Conservation (phyloP, 64 coral and sea anemone genomes). For the Porites lutea region DNA sequence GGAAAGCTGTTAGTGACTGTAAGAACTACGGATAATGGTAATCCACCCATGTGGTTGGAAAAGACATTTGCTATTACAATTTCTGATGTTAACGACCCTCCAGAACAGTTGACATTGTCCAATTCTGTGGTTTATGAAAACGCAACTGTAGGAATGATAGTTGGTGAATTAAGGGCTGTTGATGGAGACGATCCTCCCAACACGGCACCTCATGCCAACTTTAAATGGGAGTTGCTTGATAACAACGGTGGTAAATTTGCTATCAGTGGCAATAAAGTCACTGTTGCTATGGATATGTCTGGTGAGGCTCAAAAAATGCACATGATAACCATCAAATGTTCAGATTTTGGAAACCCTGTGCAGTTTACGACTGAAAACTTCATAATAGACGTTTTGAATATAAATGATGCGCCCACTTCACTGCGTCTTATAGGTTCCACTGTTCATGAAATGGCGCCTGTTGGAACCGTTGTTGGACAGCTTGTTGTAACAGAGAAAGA, state of each 20-base stretch:
- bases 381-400: conserved; percentile 72
- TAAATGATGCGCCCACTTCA: conserved; percentile 70
- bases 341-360: conserved; percentile 74
- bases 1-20: conserved; percentile 56
- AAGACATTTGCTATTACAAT: conserved; percentile 55
- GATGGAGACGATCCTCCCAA: conserved; percentile 79
- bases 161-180: conserved; percentile 75
- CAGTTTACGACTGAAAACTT: conserved; percentile 36
- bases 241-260: conserved; percentile 47
- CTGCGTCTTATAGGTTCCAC: conserved; percentile 41
- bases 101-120: conserved; percentile 63
- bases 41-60: conserved; percentile 82
- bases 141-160: conserved; percentile 47
- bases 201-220: conserved; percentile 55
- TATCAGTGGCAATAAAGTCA: conserved; percentile 53
- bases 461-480: conserved; percentile 61
- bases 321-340: conserved; percentile 60
- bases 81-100: conserved; percentile 83
- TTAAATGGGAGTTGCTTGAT: conserved; percentile 65
- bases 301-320: conserved; percentile 67
- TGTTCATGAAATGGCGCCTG: conserved; percentile 63
- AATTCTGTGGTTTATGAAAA: conserved; percentile 61
- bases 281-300: conserved; percentile 58
- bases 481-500: conserved; percentile 85
- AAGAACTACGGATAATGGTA: conserved; percentile 71